phyloP scores from a whole-genome alignment of 2,888 invertebrate species.

The Meteorus colon region DNA sequence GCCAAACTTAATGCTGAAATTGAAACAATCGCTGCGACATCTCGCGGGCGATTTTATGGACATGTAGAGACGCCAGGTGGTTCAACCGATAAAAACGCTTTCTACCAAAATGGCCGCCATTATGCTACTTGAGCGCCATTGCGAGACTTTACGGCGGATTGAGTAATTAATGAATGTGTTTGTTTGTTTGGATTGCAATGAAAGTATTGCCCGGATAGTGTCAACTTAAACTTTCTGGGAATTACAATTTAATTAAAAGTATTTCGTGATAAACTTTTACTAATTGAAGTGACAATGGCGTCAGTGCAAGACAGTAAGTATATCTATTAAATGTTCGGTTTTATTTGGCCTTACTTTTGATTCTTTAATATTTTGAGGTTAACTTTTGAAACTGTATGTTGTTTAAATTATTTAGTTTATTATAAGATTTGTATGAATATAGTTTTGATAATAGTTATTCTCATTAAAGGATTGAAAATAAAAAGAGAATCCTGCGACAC shows the following conservation, averaged over 20 bases:
- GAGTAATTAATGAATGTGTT: neutral
- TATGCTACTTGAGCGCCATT: neutral
- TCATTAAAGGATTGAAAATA: constrained; percentile 71
- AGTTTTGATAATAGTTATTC: neutral
- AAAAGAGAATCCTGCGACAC: constrained; percentile 85
- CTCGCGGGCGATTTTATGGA: no score
- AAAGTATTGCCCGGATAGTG: neutral
- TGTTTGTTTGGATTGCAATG: neutral
- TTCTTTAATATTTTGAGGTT: constrained; percentile 19
- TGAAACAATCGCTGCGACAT: no score
- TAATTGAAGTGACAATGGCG: constrained; percentile 23
- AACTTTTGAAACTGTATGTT: neutral
- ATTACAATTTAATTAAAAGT: neutral
- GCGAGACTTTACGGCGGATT: neutral
- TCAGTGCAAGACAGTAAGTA: constrained; percentile 42
- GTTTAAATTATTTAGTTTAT: neutral
- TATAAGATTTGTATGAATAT: neutral
- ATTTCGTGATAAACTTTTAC: neutral
- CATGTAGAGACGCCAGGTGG: no score
- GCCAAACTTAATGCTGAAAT: no score
- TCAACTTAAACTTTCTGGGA: neutral
- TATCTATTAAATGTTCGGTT: neutral
- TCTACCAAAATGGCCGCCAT: neutral
- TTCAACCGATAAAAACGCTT: neutral
- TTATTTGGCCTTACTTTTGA: neutral